Evolutionary conservation across 2,797 vertebrate species (phyloP), one percentile per base, ranked within the genome.

Genomic region (Enteromius fasciolatus): DNA sequence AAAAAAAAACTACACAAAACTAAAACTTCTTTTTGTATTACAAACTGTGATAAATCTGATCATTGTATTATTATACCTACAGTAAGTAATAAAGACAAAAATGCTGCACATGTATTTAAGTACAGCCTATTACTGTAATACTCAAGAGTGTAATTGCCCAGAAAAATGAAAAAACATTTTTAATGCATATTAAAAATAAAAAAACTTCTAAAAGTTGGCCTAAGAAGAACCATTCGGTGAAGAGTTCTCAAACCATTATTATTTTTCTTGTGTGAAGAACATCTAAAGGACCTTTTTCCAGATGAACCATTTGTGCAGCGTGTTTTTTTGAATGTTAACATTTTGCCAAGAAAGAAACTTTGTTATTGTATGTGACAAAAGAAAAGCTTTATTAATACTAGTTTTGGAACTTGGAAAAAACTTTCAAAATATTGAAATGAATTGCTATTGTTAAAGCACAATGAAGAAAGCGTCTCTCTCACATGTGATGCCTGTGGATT

Each of bases 401-500:
- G 0, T 70, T 46, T 70, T 25, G 14, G 17, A 28, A 31, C 15
- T 17, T 31, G 61, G 14, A 31, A 17, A 28, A 63, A 63, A 63
- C 5, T 9, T 39, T 44, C 41, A 46, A 17, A 48, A 18, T 3
- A 72, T 7, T 31, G 25, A 72, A 52, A 20, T 73, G 0, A 52
- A n/a, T 14, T 2, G 46, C 46, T 50, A 46, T 9, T 31, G 20
- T 59, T 23, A 4, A 59, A 59, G 9, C 20, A 15, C 5, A 36
- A 28, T 10, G 25, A 66, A 78, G 44, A 48, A 48, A 70, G 20
- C 36, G 72, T 33, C 54, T 48, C 75, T 39, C 18, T 64, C 25
- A 61, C 48, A 79, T 61, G 81, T 18, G 72, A 73, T 41, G 48
- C 59, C 85, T 89, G 89, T 87, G 90, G 88, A 90, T 89, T 86